A percentile compares a stretch with the other conserved stretches of the same genome.
phyloP scores from a whole-genome alignment of 2,888 invertebrate species.

The Apoda limacodes region DNA sequence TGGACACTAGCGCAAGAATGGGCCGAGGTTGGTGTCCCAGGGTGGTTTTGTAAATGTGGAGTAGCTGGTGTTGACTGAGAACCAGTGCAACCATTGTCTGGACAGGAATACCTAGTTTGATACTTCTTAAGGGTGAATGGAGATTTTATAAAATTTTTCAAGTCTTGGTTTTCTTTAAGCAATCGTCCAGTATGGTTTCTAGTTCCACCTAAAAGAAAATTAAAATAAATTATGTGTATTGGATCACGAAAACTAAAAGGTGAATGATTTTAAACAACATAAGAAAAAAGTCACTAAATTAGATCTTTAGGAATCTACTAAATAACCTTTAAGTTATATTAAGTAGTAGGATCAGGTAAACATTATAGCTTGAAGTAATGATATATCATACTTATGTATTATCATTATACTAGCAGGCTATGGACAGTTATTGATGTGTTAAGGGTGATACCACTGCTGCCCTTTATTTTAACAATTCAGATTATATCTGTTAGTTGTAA shows the following conservation, averaged over 20 bases:
- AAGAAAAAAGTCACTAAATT: neutral
- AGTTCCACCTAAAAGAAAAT: slow-evolving; percentile 35
- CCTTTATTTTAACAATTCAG: too few species aligned
- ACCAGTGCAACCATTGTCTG: slow-evolving; percentile 38
- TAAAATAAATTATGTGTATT: slow-evolving; percentile 2
- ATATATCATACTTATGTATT: too few species aligned
- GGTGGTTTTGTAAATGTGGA: slow-evolving; percentile 48
- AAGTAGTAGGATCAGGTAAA: neutral
- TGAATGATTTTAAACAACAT: too few species aligned
- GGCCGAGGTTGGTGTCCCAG: slow-evolving; percentile 54
- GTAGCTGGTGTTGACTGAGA: slow-evolving; percentile 53
- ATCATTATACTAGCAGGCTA: too few species aligned
- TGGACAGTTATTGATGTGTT: too few species aligned
- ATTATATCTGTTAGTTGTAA: too few species aligned
- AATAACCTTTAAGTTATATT: neutral
- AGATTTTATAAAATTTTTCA: slow-evolving; percentile 60
- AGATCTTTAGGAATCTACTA: neutral
- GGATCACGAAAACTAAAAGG: neutral
- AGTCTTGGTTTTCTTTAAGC: slow-evolving; percentile 41
- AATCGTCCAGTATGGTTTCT: slow-evolving; percentile 40
- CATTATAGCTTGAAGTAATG: too few species aligned
- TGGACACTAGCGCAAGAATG: slow-evolving; percentile 54
- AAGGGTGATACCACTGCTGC: too few species aligned
- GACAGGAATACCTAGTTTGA: slow-evolving; percentile 42
- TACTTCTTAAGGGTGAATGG: slow-evolving; percentile 61